phyloP scores from a whole-genome alignment of 2,888 invertebrate genomes.

The Scrobipalpa costella region DNA sequence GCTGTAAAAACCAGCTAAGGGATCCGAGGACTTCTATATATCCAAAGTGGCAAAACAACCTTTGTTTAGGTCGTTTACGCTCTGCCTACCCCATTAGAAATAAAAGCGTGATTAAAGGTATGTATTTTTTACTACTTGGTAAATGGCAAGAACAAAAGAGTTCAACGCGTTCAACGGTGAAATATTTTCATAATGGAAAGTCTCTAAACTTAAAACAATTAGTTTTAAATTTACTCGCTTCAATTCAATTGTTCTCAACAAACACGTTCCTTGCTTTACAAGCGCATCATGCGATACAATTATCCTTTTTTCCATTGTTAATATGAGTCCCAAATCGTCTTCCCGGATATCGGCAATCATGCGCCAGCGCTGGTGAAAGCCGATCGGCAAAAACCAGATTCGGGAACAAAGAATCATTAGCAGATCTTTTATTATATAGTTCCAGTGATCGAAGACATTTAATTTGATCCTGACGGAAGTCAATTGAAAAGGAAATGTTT shows the following conservation, averaged over 20 bases:
- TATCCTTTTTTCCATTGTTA: slow-evolving; percentile 72
- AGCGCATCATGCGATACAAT: slow-evolving; percentile 62
- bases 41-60: too few relatives aligned
- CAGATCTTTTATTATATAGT: slow-evolving; percentile 42
- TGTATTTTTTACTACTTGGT: too few relatives aligned
- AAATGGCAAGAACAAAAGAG: too few relatives aligned
- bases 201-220: too few relatives aligned
- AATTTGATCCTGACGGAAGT: slow-evolving; percentile 5
- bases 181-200: too few relatives aligned
- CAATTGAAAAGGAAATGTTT: slow-evolving; percentile 29
- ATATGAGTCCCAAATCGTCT: slow-evolving; percentile 60
- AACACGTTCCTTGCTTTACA: slow-evolving; percentile 37
- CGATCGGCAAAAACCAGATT: slow-evolving; percentile 51
- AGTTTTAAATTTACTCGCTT: background rate
- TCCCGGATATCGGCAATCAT: slow-evolving; percentile 79
- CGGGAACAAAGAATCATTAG: slow-evolving; percentile 47
- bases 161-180: too few relatives aligned
- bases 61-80: too few relatives aligned
- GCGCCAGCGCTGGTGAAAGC: slow-evolving; percentile 51
- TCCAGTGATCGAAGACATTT: slow-evolving; percentile 29
- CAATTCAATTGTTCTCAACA: background rate
- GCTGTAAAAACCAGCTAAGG: too few relatives aligned
- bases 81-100: too few relatives aligned
- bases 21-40: too few relatives aligned
- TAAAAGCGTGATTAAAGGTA: too few relatives aligned